phyloP scores from a whole-genome alignment of 2,888 invertebrate species.

The Dolomedes plantarius region DNA sequence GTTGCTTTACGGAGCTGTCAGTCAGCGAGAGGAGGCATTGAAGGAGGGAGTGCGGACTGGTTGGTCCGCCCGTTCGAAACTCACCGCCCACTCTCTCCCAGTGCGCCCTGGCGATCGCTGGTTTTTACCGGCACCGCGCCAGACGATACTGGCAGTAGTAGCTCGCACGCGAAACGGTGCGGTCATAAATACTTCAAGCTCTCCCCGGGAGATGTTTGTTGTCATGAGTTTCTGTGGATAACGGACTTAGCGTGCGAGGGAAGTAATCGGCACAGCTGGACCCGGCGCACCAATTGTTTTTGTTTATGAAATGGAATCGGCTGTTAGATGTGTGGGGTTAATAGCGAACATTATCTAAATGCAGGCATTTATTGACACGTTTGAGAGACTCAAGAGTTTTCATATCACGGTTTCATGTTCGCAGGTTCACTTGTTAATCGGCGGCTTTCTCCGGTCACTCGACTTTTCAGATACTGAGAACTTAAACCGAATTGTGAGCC shows the following conservation, averaged over 20 bases:
- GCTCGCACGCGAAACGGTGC: constrained; percentile 21
- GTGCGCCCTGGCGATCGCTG: constrained; percentile 43
- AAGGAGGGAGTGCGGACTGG: constrained; percentile 52
- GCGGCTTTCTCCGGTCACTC: neutral
- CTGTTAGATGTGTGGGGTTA: neutral
- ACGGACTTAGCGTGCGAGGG: neutral
- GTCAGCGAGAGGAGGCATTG: constrained; percentile 47
- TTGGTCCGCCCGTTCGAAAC: constrained; percentile 51
- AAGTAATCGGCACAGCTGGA: neutral
- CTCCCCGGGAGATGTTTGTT: constrained; percentile 9
- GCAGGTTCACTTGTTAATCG: neutral
- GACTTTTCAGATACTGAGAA: neutral
- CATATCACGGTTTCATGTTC: neutral
- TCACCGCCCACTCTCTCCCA: constrained; percentile 31
- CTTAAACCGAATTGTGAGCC: neutral
- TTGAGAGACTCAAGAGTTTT: neutral
- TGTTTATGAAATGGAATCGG: neutral
- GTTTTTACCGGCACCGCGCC: constrained; percentile 58
- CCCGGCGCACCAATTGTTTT: neutral
- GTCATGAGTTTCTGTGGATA: constrained; percentile 3
- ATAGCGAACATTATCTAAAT: neutral
- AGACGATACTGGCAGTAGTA: constrained; percentile 40
- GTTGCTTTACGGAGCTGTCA: constrained; percentile 63
- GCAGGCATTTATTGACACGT: neutral
- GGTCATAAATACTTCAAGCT: constrained; percentile 41